A percentile compares a stretch with the other conserved stretches of the same genome.
phyloP scores from a whole-genome alignment of 1,140 invertebrate genomes.

The Trachymyrmex cornetzi region DNA sequence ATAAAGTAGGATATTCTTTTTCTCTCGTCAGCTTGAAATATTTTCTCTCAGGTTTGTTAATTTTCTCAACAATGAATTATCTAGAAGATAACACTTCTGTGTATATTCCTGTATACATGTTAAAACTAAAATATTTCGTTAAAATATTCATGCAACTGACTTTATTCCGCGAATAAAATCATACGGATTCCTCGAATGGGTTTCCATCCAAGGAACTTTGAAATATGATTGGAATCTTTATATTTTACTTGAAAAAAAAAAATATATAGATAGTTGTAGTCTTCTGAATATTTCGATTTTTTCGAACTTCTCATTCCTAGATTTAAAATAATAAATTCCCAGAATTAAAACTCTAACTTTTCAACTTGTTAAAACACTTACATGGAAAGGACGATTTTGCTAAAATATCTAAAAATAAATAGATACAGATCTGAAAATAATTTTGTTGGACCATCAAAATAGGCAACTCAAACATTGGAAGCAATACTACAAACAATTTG shows the following conservation, averaged over 20 bases:
- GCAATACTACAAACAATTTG: too few species aligned
- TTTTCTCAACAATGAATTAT: conserved; percentile 47
- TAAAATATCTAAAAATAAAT: too few species aligned
- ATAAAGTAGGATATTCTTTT: conserved; percentile 46
- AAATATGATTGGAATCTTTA: not conserved
- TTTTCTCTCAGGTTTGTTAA: conserved; percentile 40
- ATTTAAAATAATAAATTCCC: not conserved
- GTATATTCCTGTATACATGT: not conserved
- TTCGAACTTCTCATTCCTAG: not conserved
- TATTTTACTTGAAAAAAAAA: conserved; percentile 5
- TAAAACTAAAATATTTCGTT: conserved; percentile 45
- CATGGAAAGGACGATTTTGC: too few species aligned
- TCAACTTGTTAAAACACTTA: not conserved
- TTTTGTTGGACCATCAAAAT: too few species aligned
- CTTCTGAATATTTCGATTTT: not conserved
- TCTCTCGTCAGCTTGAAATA: conserved; percentile 27
- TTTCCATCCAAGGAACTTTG: conserved; percentile 6
- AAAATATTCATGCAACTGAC: conserved; percentile 32
- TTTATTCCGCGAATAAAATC: conserved; percentile 21
- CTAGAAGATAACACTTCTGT: conserved; percentile 18
- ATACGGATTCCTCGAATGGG: not conserved
- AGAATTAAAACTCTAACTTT: not conserved
- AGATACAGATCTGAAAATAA: too few species aligned
- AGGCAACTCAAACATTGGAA: too few species aligned
- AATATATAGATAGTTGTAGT: not conserved